Base-by-base conservation (phyloP, 2,113 vertebrate species). In the Nothocercus julius region DNA sequence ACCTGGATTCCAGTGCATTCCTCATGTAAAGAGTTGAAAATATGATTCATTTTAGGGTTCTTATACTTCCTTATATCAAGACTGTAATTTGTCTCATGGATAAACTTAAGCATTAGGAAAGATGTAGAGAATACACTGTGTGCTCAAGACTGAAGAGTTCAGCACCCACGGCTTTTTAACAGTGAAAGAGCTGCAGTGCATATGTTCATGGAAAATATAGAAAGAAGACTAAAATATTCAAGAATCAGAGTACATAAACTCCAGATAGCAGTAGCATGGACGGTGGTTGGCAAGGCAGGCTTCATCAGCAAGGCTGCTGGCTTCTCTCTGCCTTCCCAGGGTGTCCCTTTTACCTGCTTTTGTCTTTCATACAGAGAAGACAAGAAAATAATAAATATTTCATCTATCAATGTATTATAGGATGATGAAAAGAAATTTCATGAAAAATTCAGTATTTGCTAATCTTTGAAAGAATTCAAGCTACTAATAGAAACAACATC, bases 1-100 rank as follows among this genome's bases (percentile, higher is more conserved):
- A 42, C 16, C 47, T 72, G 61, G 42, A 84, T 93, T 92, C 90
- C 69, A 56, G 11, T 86, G 84, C 34, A 84, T 64, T 38, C 53
- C 34, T 93, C 56, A 4, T 32, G 11, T 3, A 9, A 82, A 54
- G 58, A 82, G 49, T 17, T 91, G 81, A 64, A 91, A 84, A 76
- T 25, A 75, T 19, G 47, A 76, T 92, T 82, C 12, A 53, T 58
- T 85, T 76, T 21, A 22, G 40, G 36, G 28, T 24, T 84, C 61
- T 28, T 89, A 42, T 67, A 68, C 47, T 81, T 76, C 54, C 44
- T 87, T 73, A 32, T 22, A 58, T 45, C 47, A 32, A 27, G 89
- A 14, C 62, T 79, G n/a, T 2, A 4, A 11, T 74, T 86, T 85
- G 38, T 69, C 74, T 68, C 34, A 3, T 2, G 53, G 85, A 67